phyloP scores from a whole-genome alignment of 2,113 vertebrate species.

The Archilochus colubris region DNA sequence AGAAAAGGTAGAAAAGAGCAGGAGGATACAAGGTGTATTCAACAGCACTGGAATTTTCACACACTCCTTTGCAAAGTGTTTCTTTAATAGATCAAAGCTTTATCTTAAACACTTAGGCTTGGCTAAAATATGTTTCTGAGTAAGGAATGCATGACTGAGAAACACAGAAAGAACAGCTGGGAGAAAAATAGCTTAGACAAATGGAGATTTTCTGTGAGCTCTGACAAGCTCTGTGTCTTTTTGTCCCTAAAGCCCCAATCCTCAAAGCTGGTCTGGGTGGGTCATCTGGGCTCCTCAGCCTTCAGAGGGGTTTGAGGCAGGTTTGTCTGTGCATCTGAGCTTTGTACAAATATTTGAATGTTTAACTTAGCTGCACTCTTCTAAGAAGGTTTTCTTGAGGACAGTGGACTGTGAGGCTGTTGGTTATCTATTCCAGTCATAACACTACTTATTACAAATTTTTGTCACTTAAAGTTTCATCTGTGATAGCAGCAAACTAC shows the following conservation, averaged over 20 bases:
- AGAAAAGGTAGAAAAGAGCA: not conserved
- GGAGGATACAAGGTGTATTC: not conserved
- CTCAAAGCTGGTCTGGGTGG: not conserved
- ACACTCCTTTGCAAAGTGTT: accelerated
- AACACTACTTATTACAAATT: not conserved
- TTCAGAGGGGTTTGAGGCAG: not conserved
- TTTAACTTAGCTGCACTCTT: not conserved
- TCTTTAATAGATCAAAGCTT: not conserved
- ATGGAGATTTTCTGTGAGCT: not conserved
- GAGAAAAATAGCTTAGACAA: not conserved
- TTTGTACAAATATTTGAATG: not conserved
- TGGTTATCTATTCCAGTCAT: not conserved
- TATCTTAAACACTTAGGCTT: not conserved
- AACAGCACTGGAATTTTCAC: not conserved
- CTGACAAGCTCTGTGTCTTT: not conserved
- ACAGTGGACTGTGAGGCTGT: not conserved
- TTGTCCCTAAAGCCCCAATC: not conserved
- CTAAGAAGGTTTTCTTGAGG: not conserved
- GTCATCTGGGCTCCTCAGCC: not conserved
- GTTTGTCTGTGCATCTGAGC: not conserved
- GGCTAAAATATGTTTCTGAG: not conserved
- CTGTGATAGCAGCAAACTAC: not conserved
- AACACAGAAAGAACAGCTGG: not conserved
- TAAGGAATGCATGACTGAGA: conserved; percentile 28
- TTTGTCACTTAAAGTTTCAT: not conserved